phyloP scores from a whole-genome alignment of 2,888 invertebrate genomes.

The Caenorhabditis sulstoni region DNA sequence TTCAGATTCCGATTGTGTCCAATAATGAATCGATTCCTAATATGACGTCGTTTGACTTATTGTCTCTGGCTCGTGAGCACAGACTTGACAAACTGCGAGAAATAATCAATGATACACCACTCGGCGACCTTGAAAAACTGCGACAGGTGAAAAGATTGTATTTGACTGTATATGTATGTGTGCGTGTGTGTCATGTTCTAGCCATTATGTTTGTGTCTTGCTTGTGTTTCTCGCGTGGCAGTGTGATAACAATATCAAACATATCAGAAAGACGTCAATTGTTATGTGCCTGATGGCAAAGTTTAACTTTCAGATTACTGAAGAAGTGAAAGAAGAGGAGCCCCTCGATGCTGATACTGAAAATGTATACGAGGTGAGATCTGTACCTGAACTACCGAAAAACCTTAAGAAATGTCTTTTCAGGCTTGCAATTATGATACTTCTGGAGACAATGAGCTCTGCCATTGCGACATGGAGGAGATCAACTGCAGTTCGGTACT shows the following conservation, averaged over 20 bases:
- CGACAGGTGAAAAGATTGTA: slow-evolving; percentile 20
- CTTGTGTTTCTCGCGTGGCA: too few relatives aligned
- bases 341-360: slow-evolving; percentile 22
- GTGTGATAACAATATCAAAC: too few relatives aligned
- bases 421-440: slow-evolving; percentile 34
- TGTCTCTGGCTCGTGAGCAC: slow-evolving; percentile 18
- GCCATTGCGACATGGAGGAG: slow-evolving; percentile 54
- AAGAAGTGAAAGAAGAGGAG: slow-evolving; percentile 26
- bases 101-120: slow-evolving; percentile 25
- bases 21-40: slow-evolving; percentile 17
- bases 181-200: too few relatives aligned
- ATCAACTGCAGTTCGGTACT: slow-evolving; percentile 50
- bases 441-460: slow-evolving; percentile 37
- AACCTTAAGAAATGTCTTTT: not conserved
- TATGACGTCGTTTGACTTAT: slow-evolving; percentile 38
- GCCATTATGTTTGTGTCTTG: too few relatives aligned
- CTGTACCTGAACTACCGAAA: not conserved
- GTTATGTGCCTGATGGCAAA: not conserved
- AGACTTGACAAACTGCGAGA: slow-evolving; percentile 39
- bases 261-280: too few relatives aligned
- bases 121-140: slow-evolving; percentile 20
- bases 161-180: not conserved
- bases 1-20: slow-evolving; percentile 27
- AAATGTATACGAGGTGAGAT: slow-evolving; percentile 10
- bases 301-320: slow-evolving; percentile 17